Percentiles rank a stretch among this genome's conserved stretches.
Conservation (phyloP, 2,797 vertebrate genomes). For the Anas capensis region DNA sequence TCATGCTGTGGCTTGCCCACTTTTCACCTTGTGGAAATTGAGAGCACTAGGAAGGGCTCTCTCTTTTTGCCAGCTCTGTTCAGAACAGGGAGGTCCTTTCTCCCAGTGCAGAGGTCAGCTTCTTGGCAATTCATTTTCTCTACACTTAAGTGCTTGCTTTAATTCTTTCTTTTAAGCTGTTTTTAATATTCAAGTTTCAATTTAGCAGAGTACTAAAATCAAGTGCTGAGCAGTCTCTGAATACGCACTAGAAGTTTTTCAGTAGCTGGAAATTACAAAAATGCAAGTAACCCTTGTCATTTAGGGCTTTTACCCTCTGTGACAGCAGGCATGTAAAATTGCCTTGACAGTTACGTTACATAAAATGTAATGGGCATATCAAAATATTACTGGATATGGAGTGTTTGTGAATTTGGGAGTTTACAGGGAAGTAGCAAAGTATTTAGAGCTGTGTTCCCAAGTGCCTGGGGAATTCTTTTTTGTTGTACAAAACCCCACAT, state of each 20-base stretch:
- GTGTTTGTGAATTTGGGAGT: not conserved
- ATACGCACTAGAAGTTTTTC: not conserved
- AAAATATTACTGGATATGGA: not conserved
- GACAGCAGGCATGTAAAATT: not conserved
- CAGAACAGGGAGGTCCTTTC: conserved; percentile 40
- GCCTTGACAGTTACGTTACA: not conserved
- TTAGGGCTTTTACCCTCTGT: not conserved
- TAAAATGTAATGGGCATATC: not conserved
- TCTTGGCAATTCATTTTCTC: conserved; percentile 44
- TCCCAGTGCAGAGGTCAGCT: conserved; percentile 8
- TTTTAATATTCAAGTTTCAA: not conserved
- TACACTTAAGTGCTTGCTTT: conserved; percentile 19
- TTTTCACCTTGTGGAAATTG: not conserved
- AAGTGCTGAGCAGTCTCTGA: not conserved
- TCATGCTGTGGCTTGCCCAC: not conserved
- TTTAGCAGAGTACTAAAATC: not conserved
- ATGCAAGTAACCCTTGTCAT: not conserved
- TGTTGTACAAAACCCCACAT: not conserved
- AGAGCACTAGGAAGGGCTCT: not conserved
- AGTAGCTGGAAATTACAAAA: not conserved
- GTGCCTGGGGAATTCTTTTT: not conserved
- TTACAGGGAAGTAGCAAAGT: not conserved
- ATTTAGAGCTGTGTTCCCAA: not conserved
- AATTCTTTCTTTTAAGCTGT: conserved; percentile 10
- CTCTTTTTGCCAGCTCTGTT: not conserved